Evolutionary conservation across 2,797 vertebrate genomes (phyloP).

Genomic region (Falco naumanni): DNA sequence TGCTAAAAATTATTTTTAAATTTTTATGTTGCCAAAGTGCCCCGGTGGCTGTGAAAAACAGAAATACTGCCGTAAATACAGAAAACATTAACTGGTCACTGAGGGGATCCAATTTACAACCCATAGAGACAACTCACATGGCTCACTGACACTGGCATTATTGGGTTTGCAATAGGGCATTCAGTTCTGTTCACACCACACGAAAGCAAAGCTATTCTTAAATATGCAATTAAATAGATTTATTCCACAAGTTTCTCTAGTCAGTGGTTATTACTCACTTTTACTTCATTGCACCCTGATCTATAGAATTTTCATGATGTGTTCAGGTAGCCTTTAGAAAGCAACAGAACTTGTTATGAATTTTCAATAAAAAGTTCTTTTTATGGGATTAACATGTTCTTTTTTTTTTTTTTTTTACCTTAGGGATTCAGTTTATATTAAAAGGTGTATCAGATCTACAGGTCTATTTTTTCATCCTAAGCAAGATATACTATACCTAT

Average conservation of each 20-base stretch:
- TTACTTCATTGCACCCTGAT: slow-evolving; percentile 81
- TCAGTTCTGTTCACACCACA: slow-evolving; percentile 81
- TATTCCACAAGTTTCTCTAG: slow-evolving; percentile 84
- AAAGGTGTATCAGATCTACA: slow-evolving; percentile 1
- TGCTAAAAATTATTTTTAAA: slow-evolving; percentile 89
- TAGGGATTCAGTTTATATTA: slow-evolving; percentile 30
- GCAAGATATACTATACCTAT: slow-evolving; percentile 8
- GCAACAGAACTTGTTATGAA: slow-evolving; percentile 75
- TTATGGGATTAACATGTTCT: slow-evolving; percentile 53
- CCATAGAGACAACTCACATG: slow-evolving; percentile 88
- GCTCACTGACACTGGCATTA: slow-evolving; percentile 85
- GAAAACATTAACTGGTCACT: slow-evolving; percentile 89
- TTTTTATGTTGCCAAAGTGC: slow-evolving; percentile 88
- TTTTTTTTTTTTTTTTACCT: slow-evolving; percentile 18
- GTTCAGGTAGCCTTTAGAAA: slow-evolving; percentile 79
- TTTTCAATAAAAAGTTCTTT: slow-evolving; percentile 75
- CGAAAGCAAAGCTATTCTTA: slow-evolving; percentile 80
- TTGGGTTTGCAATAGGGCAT: slow-evolving; percentile 83
- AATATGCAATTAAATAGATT: slow-evolving; percentile 87
- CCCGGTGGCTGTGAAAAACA: slow-evolving; percentile 83
- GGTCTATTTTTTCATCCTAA: slow-evolving; percentile 12
- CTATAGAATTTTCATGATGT: slow-evolving; percentile 81
- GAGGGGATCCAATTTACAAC: slow-evolving; percentile 90
- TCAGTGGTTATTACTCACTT: slow-evolving; percentile 85
- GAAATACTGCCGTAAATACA: slow-evolving; percentile 87